Evolutionary conservation across 2,797 vertebrate genomes (phyloP).

Genomic region (Lemur catta): DNA sequence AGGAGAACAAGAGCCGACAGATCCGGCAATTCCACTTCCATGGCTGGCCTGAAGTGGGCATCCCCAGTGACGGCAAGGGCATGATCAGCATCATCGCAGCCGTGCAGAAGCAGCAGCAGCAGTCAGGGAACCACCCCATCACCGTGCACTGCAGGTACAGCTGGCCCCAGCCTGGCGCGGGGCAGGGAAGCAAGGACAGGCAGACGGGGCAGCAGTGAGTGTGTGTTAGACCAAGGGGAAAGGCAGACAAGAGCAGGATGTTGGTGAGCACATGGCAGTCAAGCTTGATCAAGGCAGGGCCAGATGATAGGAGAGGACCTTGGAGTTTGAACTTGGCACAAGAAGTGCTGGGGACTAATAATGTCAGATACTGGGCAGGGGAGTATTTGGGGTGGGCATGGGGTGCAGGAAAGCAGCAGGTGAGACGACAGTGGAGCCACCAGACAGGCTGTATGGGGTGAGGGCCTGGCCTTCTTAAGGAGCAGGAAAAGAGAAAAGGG

Average conservation of each 20-base stretch:
- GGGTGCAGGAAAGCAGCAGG: not conserved
- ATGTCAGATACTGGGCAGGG: not conserved
- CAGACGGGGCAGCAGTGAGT: not conserved
- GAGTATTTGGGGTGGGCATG: not conserved
- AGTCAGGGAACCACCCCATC: constrained; percentile 98
- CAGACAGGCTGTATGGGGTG: not conserved
- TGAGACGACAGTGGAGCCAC: not conserved
- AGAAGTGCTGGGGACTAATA: not conserved
- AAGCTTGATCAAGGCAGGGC: not conserved
- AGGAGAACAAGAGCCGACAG: constrained; percentile 97
- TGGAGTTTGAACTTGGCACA: not conserved
- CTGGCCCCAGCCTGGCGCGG: not conserved
- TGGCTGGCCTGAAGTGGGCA: constrained; percentile 98
- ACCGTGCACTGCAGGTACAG: constrained; percentile 97
- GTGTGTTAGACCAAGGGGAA: not conserved
- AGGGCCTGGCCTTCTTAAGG: not conserved
- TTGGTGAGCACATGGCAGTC: not conserved
- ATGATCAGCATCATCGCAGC: constrained; percentile 99
- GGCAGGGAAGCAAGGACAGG: not conserved
- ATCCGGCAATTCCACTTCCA: constrained; percentile 98
- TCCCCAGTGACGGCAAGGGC: constrained; percentile 95
- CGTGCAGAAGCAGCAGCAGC: constrained; percentile 98
- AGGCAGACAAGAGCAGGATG: not conserved
- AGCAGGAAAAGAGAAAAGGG: not conserved
- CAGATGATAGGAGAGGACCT: not conserved